Percentiles rank a stretch among this genome's conserved stretches.
phyloP scores from a whole-genome alignment of 2,797 vertebrate species.

The Platyrinchus mystaceus region DNA sequence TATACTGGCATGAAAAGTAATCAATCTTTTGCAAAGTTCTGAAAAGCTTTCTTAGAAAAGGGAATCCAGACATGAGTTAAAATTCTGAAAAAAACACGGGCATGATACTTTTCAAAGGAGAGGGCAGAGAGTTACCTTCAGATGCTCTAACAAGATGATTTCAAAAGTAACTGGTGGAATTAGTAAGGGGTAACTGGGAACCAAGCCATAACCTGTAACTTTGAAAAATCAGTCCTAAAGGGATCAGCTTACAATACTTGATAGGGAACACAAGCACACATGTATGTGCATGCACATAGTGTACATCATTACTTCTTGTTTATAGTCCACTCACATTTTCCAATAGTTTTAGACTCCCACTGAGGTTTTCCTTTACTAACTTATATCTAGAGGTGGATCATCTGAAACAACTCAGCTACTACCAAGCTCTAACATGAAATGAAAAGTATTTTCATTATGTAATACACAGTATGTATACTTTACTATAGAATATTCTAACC shows the following conservation, averaged over 20 bases:
- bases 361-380: not conserved
- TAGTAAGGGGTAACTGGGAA: not conserved
- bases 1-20: not conserved
- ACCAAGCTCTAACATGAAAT: not conserved
- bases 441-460: not conserved
- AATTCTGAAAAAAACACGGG: not conserved
- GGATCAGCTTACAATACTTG: not conserved
- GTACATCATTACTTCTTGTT: not conserved
- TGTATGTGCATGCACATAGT: too few species aligned
- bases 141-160: not conserved
- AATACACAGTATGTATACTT: not conserved
- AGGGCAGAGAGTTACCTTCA: not conserved
- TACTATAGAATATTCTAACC: not conserved
- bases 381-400: not conserved
- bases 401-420: not conserved
- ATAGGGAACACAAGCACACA: not conserved
- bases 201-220: not conserved
- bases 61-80: not conserved
- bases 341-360: not conserved
- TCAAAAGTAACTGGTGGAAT: not conserved
- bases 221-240: not conserved
- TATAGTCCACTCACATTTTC: not conserved
- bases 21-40: not conserved
- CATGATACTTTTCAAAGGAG: accelerated
- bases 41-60: not conserved